Evolutionary conservation across 2,113 vertebrate species (phyloP).

Genomic region (Peromyscus leucopus): DNA sequence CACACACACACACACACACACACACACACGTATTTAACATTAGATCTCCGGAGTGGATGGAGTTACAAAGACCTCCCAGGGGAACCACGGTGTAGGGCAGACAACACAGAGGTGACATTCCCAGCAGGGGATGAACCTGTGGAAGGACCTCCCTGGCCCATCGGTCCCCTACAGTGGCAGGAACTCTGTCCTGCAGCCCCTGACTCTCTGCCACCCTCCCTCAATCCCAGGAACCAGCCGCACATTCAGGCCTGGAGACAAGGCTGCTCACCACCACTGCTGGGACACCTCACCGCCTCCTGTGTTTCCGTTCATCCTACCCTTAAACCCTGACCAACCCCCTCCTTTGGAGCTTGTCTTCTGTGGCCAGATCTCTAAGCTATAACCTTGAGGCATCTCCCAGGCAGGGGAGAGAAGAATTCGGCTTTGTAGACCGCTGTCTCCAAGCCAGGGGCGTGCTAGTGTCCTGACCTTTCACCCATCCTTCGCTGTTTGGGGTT

Average conservation of each 20-base stretch:
- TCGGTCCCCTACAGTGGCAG: neutral
- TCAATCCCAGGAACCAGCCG: neutral
- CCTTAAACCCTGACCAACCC: neutral
- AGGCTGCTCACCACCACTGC: neutral
- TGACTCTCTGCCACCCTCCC: neutral
- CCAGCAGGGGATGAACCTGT: too few relatives aligned
- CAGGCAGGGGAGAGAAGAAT: neutral
- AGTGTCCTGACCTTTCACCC: neutral
- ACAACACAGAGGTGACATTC: neutral
- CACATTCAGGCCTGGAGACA: neutral
- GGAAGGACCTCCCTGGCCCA: neutral
- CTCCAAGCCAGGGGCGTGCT: neutral
- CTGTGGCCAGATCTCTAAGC: neutral
- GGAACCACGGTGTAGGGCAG: neutral
- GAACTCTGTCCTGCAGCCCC: neutral
- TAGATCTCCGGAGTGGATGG: neutral
- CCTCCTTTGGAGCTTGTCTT: neutral
- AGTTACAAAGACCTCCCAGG: neutral
- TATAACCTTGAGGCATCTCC: neutral
- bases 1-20: too few relatives aligned
- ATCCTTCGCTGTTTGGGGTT: neutral
- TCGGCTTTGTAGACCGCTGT: neutral
- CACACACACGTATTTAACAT: neutral
- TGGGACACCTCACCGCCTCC: neutral
- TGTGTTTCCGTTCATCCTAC: too few relatives aligned